Evolutionary conservation across 1,140 invertebrate genomes (phyloP), one percentile per base, ranked within the genome.

Genomic region (Parasteatoda tepidariorum): DNA sequence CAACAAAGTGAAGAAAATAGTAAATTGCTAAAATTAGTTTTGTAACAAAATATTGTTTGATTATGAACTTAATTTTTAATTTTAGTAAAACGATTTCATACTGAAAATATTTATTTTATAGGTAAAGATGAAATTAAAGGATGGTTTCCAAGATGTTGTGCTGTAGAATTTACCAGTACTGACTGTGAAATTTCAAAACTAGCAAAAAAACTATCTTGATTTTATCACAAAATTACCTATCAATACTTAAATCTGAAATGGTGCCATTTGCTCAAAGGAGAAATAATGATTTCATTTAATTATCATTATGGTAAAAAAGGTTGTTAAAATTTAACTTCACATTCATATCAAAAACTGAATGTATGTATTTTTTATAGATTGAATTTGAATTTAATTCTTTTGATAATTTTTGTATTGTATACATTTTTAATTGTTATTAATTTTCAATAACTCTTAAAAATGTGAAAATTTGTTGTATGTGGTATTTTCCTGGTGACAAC

Each of bases 131-230:
- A 64, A 26, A 7, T 55, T 18, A 83, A 90, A 82, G 96, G 96
- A n/a, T 97, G 96, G 96, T 96, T 97, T 90, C 96, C 96, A 74
- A 90, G 94, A 61, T 90, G 90, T 71, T 93, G 93, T 89, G 94
- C 91, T 18, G 90, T 93, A 34, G 92, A 93, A 86, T 78, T 88
- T 38, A 78, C 76, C 3, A 85, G 62, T 41, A 62, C 83, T n/a
- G 83, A 84, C 15, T 74, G 55, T 28, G 83, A 84, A 70, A 33
- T 83, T 3, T 9, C 24, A 57, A 75, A 75, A 75, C 13, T 54
- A 31, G 22, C 59, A 68, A 75, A 75, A 18, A 83, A 83, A 59
- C 26, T 75, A 30, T 59, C 67, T 26, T 74, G 70, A 67, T 75
- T 68, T 48, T 33, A 67, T 48, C 2, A 1, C 41, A 41, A 6